phyloP scores from a whole-genome alignment of 1,140 invertebrate species.

The Pristionchus pacificus region DNA sequence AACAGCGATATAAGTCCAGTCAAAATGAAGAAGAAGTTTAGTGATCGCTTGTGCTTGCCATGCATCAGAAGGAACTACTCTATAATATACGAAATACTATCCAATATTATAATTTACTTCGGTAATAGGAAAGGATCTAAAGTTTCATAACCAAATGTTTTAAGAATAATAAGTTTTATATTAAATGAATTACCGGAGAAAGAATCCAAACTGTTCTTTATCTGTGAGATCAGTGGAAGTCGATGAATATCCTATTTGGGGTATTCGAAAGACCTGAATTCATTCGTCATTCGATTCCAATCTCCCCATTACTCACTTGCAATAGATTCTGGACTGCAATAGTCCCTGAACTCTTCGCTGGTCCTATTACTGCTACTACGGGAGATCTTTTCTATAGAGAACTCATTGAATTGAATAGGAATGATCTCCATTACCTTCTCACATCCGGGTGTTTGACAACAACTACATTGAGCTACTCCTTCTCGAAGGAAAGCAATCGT shows the following conservation, averaged over 20 bases:
- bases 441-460: constrained; percentile 56
- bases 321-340: constrained; percentile 73
- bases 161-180: not conserved
- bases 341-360: constrained; percentile 53
- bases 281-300: not conserved
- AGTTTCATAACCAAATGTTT: not conserved
- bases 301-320: constrained; percentile 62
- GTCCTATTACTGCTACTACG: constrained; percentile 49
- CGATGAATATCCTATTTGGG: constrained; percentile 73
- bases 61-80: constrained; percentile 74
- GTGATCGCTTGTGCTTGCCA: constrained; percentile 75
- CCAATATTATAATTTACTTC: not conserved
- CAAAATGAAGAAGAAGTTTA: constrained; percentile 70
- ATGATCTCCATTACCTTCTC: constrained; percentile 40
- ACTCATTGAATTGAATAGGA: not conserved
- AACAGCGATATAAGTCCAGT: constrained; percentile 80
- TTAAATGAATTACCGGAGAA: constrained; percentile 68
- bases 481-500: constrained; percentile 53
- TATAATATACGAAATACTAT: not conserved
- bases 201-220: constrained; percentile 74
- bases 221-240: constrained; percentile 74
- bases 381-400: constrained; percentile 24
- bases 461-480: constrained; percentile 52
- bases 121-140: not conserved
- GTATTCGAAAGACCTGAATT: constrained; percentile 52